Percentiles rank a stretch among this genome's conserved stretches.
These are phyloP conservation scores for Hermatobates lingyangjiaoensis DNA, from an alignment of 1,140 invertebrate genomes.

Conservation along the genomic window DNA sequence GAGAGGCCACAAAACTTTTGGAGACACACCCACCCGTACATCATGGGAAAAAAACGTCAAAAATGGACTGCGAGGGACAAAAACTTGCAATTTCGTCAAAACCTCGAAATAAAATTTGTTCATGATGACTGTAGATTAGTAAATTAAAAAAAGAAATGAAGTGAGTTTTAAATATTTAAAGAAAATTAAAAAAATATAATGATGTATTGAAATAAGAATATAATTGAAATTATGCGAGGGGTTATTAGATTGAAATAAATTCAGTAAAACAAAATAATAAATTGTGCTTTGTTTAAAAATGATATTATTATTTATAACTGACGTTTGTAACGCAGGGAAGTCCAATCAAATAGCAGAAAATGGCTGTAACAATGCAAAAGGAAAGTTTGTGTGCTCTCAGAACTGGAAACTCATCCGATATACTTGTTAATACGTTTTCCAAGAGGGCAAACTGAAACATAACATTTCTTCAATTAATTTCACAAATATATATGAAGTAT, in stretches of 20 bases:
- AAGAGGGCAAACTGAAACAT: conserved; percentile 48
- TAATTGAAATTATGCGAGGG: no score
- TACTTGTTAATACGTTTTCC: conserved; percentile 63
- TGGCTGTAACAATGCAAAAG: conserved; percentile 43
- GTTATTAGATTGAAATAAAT: neutral
- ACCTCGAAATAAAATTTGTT: no score
- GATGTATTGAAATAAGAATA: neutral
- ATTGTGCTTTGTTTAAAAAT: no score
- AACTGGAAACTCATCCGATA: conserved; percentile 52
- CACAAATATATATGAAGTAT: no score
- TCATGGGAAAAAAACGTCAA: no score
- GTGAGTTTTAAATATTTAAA: neutral
- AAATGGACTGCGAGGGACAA: no score
- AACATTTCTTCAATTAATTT: conserved; percentile 4
- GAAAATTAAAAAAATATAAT: neutral
- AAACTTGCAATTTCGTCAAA: no score
- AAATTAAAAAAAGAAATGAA: neutral
- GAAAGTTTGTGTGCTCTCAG: conserved; percentile 49
- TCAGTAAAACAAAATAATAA: neutral
- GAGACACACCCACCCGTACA: no score
- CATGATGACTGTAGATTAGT: no score
- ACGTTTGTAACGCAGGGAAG: conserved; percentile 59
- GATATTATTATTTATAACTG: no score
- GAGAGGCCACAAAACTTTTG: no score
- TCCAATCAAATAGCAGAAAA: conserved; percentile 54